A percentile compares a stretch with the other conserved stretches of the same genome.
These are phyloP conservation scores for Gordius sp. DNA, from an alignment of 2,888 invertebrate species.

Conservation along the genomic window DNA sequence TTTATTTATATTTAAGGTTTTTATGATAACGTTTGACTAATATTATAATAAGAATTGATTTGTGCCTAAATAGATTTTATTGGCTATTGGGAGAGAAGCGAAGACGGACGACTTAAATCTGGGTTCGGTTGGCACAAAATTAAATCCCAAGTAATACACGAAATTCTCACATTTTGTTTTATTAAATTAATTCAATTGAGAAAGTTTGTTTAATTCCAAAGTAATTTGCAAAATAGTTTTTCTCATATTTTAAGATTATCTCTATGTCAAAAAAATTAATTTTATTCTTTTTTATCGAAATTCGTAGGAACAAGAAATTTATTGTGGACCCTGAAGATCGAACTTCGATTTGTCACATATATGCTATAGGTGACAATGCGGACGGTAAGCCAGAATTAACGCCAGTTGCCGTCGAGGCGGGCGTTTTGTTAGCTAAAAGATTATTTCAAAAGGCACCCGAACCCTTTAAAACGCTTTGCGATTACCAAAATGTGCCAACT, in stretches of 20 bases:
- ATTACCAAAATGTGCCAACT: conserved; percentile 49
- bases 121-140: not conserved
- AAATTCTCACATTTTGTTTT: not conserved
- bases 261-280: too few relatives aligned
- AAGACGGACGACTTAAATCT: not conserved
- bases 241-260: too few relatives aligned
- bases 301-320: conserved; percentile 8
- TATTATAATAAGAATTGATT: not conserved
- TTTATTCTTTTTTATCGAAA: not conserved
- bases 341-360: conserved; percentile 58
- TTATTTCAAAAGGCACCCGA: not conserved
- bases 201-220: not conserved
- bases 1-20: not conserved
- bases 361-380: conserved; percentile 59
- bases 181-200: not conserved
- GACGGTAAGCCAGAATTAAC: conserved; percentile 58
- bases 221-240: not conserved
- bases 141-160: conserved; percentile 8
- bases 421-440: conserved; percentile 26
- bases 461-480: conserved; percentile 22
- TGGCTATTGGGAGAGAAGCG: not conserved
- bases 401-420: conserved; percentile 73
- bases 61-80: not conserved
- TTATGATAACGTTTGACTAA: not conserved
- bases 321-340: conserved; percentile 38